phyloP scores from a whole-genome alignment of 2,113 vertebrate genomes.

The Phrynosoma blainvillii region DNA sequence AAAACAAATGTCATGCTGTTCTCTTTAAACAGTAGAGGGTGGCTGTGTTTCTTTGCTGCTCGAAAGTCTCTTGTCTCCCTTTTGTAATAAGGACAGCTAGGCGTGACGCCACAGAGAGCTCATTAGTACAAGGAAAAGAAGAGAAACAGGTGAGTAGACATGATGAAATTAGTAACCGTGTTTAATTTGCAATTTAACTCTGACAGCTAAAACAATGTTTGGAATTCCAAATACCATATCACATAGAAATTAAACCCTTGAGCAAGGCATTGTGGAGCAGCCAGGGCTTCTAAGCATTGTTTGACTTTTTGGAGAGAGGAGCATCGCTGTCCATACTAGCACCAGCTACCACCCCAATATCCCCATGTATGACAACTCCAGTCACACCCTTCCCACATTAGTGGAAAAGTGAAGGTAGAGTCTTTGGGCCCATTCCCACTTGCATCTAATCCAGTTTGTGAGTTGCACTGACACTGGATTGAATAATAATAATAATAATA shows the following conservation, averaged over 20 bases:
- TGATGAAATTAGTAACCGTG: background rate
- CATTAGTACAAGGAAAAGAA: background rate
- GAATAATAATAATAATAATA: too few relatives aligned
- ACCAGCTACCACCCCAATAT: background rate
- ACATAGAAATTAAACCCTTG: conserved; percentile 5
- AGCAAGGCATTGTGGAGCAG: background rate
- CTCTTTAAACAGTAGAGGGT: background rate
- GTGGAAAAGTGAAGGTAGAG: background rate
- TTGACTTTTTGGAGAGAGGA: background rate
- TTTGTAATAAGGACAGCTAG: background rate
- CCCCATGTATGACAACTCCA: background rate
- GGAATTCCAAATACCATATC: background rate
- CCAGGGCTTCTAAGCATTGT: background rate
- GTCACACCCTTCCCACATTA: background rate
- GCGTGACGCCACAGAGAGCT: background rate
- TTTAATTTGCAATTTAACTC: conserved; percentile 15
- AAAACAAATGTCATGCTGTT: conserved; percentile 3
- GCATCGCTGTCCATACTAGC: background rate
- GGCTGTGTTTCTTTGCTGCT: background rate
- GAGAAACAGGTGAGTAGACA: background rate
- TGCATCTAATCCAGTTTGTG: too few relatives aligned
- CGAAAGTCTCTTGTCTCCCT: background rate
- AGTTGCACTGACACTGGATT: too few relatives aligned
- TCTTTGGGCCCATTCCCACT: too few relatives aligned
- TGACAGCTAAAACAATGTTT: conserved; percentile 13